Percentiles rank a stretch among this genome's conserved stretches.
Conservation (phyloP, 2,113 vertebrate genomes). For the Polyodon spathula region DNA sequence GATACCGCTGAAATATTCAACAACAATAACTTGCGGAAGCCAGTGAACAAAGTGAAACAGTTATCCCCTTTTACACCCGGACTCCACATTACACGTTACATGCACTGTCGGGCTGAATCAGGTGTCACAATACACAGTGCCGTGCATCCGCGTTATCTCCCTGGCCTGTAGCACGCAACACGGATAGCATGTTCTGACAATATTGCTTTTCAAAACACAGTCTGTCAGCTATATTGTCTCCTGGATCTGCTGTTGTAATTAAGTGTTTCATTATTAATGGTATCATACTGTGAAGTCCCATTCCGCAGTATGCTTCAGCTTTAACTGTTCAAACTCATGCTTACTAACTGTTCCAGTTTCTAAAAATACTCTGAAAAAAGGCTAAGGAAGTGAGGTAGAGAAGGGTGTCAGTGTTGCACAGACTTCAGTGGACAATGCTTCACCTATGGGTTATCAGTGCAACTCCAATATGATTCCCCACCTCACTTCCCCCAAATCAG, state of each 20-base stretch:
- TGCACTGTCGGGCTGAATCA: neutral
- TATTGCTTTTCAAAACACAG: neutral
- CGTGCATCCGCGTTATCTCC: neutral
- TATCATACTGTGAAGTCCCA: constrained; percentile 5
- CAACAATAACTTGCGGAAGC: accelerated
- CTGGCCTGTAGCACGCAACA: neutral
- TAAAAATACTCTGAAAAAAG: too few relatives aligned
- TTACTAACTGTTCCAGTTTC: too few relatives aligned
- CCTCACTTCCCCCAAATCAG: too few relatives aligned
- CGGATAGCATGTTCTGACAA: neutral
- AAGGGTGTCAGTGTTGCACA: too few relatives aligned
- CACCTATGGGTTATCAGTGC: too few relatives aligned
- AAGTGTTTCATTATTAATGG: constrained; percentile 52
- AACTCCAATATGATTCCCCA: too few relatives aligned
- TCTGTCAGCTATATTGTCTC: constrained; percentile 29
- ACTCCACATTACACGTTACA: neutral
- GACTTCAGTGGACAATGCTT: too few relatives aligned
- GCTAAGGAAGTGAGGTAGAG: too few relatives aligned
- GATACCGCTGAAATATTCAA: constrained; percentile 8
- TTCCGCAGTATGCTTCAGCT: too few relatives aligned
- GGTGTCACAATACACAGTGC: neutral
- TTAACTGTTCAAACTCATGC: too few relatives aligned
- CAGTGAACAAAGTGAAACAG: constrained; percentile 31
- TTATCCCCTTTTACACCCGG: neutral
- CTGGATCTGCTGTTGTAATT: constrained; percentile 44